A percentile compares a stretch with the other conserved stretches of the same genome.
Conservation (phyloP, 2,797 vertebrate genomes). For the Melanotaenia pygmaea region DNA sequence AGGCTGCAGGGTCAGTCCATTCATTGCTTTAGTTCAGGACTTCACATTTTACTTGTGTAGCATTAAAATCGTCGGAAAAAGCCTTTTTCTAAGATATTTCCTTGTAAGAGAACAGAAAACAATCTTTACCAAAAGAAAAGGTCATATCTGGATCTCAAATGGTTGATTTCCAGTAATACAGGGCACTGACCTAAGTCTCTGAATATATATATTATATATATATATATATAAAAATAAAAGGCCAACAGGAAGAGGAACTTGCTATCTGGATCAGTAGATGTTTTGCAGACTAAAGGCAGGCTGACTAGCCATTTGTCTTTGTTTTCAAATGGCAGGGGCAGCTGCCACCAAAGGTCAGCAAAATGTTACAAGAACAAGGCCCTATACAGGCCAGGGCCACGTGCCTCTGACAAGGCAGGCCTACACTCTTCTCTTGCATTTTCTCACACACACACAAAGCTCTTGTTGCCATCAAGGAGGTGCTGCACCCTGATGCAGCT, state of each 20-base stretch:
- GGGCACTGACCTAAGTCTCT: neutral
- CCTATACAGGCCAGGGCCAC: slow-evolving; percentile 49
- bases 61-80: neutral
- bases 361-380: slow-evolving; percentile 77
- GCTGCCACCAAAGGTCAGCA: slow-evolving; percentile 79
- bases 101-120: slow-evolving; percentile 14
- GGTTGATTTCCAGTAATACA: slow-evolving; percentile 48
- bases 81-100: neutral
- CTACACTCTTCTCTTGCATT: slow-evolving; percentile 43
- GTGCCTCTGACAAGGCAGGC: slow-evolving; percentile 22
- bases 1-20: slow-evolving; percentile 9
- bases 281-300: slow-evolving; percentile 29
- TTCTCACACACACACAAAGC: slow-evolving; percentile 14
- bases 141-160: slow-evolving; percentile 16
- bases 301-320: slow-evolving; percentile 70
- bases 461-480: slow-evolving; percentile 23
- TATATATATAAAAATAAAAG: slow-evolving; percentile 39
- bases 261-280: slow-evolving; percentile 29
- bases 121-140: slow-evolving; percentile 16
- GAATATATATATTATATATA: neutral
- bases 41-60: neutral
- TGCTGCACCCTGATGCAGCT: slow-evolving; percentile 20
- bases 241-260: slow-evolving; percentile 61
- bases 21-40: neutral
- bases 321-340: slow-evolving; percentile 75